A percentile compares a stretch with the other conserved stretches of the same genome.
phyloP scores from a whole-genome alignment of 1,140 invertebrate species.

The Pogonomyrmex barbatus region DNA sequence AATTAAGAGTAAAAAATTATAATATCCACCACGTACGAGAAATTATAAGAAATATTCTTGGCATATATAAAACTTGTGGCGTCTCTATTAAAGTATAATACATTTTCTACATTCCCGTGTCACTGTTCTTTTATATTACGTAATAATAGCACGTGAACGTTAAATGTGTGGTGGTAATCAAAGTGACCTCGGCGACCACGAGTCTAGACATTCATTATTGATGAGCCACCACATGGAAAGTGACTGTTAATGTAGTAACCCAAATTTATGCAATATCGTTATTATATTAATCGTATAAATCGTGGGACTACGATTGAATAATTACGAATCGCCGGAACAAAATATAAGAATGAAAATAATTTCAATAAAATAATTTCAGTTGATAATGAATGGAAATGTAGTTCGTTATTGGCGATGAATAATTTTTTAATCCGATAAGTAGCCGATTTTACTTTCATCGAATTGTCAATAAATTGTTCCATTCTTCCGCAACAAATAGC shows the following conservation, averaged over 20 bases:
- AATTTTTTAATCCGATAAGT: conserved; percentile 52
- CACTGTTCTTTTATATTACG: conserved; percentile 31
- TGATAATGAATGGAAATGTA: conserved; percentile 46
- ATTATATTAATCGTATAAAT: conserved; percentile 20
- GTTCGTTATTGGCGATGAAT: conserved; percentile 39
- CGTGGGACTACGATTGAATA: background rate
- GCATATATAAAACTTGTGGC: background rate
- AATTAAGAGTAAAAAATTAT: background rate
- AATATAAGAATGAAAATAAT: conserved; percentile 5
- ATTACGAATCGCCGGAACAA: background rate
- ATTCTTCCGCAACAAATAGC: conserved; percentile 49
- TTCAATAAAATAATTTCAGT: conserved; percentile 2
- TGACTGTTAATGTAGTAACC: conserved; percentile 17
- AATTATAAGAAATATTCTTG: background rate
- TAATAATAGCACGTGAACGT: conserved; percentile 36
- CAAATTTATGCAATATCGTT: conserved; percentile 11
- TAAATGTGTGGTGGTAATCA: conserved; percentile 28
- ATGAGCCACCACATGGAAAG: background rate
- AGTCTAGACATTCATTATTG: conserved; percentile 51
- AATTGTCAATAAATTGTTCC: conserved; percentile 47
- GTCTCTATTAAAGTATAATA: background rate
- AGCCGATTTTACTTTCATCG: conserved; percentile 25
- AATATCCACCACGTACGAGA: background rate
- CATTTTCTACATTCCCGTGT: background rate
- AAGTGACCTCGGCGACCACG: conserved; percentile 31